Evolutionary conservation across 2,113 vertebrate species (phyloP), one percentile per base, ranked within the genome.

Genomic region (Callionymus lyra): DNA sequence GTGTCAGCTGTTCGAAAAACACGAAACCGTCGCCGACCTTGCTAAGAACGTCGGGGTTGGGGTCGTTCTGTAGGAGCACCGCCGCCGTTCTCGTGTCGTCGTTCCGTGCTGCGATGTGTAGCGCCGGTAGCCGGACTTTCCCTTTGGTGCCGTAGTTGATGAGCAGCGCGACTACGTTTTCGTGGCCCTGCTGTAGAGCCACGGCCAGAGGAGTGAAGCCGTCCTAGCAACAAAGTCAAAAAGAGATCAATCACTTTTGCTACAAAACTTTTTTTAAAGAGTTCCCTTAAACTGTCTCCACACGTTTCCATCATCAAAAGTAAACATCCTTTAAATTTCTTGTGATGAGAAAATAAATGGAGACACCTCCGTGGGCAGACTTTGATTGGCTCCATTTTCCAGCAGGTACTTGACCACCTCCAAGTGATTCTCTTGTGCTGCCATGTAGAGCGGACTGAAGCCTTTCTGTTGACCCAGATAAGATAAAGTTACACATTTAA

Each of bases 391-490:
- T 59, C 95, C 93, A 2, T 92, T 97, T 72, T 97, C 95, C 27
- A 99, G 86, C 44, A 99, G 79, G 60, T 94, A 97, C 74, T 97
- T 98, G 10, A 99, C 93, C n/a, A 99, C 95, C 52, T 95, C 93
- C 56, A 98, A 74, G 68, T 99, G 95, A 57, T 99, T 98, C 68
- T 99, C 95, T 55, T 99, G 95, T 0, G 94, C 94, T 39, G 94
- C 94, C 94, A 99, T 98, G 75, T 98, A 98, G 35, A 99, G 84
- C 5, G 95, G 94, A 6, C 93, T 99, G 62, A 99, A 99, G 38
- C 95, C 95, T 90, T 99, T 98, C 95, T 99, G 89, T 62, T 53
- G 16, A 45, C 4, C 56, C 15, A 12, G 16, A 55, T 34, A 0
- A 60, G 34, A 6, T 32, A 31, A 1, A 12, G n/a, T 35, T 27